A percentile compares a stretch with the other conserved stretches of the same genome.
Conservation (phyloP, 2,113 vertebrate genomes). For the Ahaetulla prasina region DNA sequence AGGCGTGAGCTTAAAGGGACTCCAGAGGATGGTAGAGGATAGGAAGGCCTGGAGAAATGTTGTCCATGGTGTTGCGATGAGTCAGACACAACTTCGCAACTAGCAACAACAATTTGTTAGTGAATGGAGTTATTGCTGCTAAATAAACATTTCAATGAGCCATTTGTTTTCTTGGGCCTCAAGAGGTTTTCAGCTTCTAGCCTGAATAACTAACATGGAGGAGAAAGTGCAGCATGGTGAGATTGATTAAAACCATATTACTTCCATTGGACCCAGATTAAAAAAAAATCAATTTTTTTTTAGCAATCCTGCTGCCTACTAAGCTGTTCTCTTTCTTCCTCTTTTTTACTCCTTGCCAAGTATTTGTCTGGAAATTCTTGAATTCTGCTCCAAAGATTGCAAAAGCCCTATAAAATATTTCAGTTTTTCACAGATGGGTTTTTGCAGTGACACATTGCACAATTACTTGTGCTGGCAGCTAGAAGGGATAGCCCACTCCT, state of each 20-base stretch:
- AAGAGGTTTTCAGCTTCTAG: background rate
- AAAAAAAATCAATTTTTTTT: background rate
- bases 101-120: no score
- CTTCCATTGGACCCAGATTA: background rate
- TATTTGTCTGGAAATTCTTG: conserved; percentile 22
- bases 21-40: no score
- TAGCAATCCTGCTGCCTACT: background rate
- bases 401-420: background rate
- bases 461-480: background rate
- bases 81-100: no score
- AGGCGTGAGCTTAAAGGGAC: no score
- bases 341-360: background rate
- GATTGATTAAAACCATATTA: background rate
- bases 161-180: background rate
- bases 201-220: background rate
- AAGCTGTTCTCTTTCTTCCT: conserved; percentile 1
- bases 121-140: background rate
- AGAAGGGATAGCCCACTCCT: conserved; percentile 17
- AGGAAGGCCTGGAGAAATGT: no score
- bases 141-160: background rate
- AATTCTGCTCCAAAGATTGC: conserved; percentile 52
- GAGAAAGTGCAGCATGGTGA: background rate
- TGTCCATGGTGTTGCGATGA: no score
- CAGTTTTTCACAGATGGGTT: conserved; percentile 34
- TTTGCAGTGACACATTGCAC: conserved; percentile 39